Evolutionary conservation across 37 sponge, comb jelly and placozoan genomes (phyloP), one percentile per base, ranked within the genome.

Genomic region (Oscarella lobularis): DNA sequence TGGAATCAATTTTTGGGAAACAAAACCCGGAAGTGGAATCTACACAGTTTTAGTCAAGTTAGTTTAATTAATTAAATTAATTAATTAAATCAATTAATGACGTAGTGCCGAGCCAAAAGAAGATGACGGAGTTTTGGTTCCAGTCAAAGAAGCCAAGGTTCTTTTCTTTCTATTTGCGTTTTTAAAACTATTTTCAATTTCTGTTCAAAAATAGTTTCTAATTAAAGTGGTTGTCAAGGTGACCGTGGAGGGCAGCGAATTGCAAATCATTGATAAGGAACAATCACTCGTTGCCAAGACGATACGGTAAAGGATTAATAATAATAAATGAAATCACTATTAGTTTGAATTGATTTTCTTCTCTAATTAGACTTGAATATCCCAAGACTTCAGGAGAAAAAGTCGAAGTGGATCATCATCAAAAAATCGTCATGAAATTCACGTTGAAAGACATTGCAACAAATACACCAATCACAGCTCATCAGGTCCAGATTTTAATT

Each of bases 401-500:
- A 0, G 38, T 88, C 31, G 75, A 80, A n/a, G 89, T 82, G 3
- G 89, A 88, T 67, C 81, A 81, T n/a, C 89, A 88, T 71, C 78
- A 78, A 65, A 84, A 84, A 73, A 38, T 88, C 31, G 79, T 75
- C 39, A 76, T 88, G 79, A 74, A 67, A 6, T 88, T 84, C 79
- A 70, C 73, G 0, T 79, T 88, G 6, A 6, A 67, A 36, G 67
- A 80, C 67, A 76, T 38, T 33, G 55, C n/a, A 14, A 73, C 54
- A 48, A 48, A 48, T 3, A 41, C 40, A 5, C 41, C 76, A 3
- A 66, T 74, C 39, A 71, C 39, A 66, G 85, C 84, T 5, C 89
- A 88, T 65, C 89, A 88, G 82, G 86, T 85, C 32, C 41, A n/a
- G n/a, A n/a, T n/a, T n/a, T n/a, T n/a, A n/a, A n/a, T n/a, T n/a